Evolutionary conservation across 2,797 vertebrate genomes (phyloP), one percentile per base, ranked within the genome.

Genomic region (Bucorvus abyssinicus): DNA sequence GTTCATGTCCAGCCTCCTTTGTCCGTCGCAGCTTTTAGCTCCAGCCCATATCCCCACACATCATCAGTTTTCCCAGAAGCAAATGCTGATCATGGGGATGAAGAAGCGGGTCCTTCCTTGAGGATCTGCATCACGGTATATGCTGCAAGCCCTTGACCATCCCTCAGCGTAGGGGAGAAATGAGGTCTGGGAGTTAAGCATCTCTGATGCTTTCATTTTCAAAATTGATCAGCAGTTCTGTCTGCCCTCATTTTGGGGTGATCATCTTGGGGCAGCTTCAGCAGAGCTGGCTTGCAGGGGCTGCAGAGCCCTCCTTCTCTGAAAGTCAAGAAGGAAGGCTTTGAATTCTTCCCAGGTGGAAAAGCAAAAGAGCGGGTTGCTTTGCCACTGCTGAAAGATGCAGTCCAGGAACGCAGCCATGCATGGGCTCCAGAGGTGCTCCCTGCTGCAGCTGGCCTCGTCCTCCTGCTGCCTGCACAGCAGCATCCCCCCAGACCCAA

Each of bases 401-500:
- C 73, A 69, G 55, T 61, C 74, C 75, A 93, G 78, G 89, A 91
- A 87, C 0, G 4, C 77, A 90, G 83, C 34, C 1, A 0, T 49
- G 76, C 0, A 0, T 87, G 64, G 45, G 53, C 55, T 82, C 71
- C 67, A 59, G 81, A 52, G 87, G 61, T 4, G 5, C n/a, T 59
- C 40, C 70, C 29, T 2, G 3, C 69, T 84, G 81, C 92, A 84
- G 59, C 42, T 10, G 11, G 38, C 38, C 78, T 78, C 47, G 14
- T 30, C 45, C 36, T 84, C 55, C 70, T 2, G 1, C 74, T 12
- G 56, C 82, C 1, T 3, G 6, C 2, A 3, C 55, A 65, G 81
- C 87, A 73, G 38, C 78, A 11, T 38, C 23, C 27, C 36, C 40
- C 49, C 0, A 0, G 47, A 70, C 82, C 82, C 0, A 0, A 47